Percentiles rank a stretch among this genome's conserved stretches.
Conservation (phyloP, 2,888 invertebrate genomes). For the Apantesis nais region DNA sequence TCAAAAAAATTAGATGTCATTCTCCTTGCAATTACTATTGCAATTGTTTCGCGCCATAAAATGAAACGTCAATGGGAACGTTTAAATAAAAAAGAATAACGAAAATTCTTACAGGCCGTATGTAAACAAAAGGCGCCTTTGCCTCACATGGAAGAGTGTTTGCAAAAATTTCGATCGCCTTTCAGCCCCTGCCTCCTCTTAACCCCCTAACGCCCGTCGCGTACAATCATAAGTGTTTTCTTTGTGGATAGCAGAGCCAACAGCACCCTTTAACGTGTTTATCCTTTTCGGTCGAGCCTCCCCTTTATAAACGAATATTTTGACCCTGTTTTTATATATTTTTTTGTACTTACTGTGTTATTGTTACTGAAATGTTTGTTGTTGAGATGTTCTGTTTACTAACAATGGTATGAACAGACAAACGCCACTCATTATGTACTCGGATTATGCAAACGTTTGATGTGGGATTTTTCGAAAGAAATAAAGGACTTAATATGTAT, state of each 20-base stretch:
- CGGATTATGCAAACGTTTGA: slow-evolving; percentile 9
- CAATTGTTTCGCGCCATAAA: slow-evolving; percentile 47
- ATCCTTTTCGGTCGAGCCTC: slow-evolving; percentile 76
- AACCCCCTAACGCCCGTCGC: slow-evolving; percentile 56
- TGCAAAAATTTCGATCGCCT: slow-evolving; percentile 76
- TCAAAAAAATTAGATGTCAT: slow-evolving; percentile 51
- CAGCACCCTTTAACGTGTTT: slow-evolving; percentile 82
- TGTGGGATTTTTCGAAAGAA: slow-evolving; percentile 5
- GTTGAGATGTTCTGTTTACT: slow-evolving; percentile 43
- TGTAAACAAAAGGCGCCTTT: slow-evolving; percentile 51
- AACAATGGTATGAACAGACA: slow-evolving; percentile 41
- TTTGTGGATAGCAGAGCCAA: slow-evolving; percentile 77
- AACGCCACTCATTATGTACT: slow-evolving; percentile 29
- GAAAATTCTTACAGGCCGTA: slow-evolving; percentile 48
- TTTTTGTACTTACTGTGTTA: slow-evolving; percentile 41
- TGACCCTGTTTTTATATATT: slow-evolving; percentile 64
- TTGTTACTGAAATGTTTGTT: slow-evolving; percentile 50
- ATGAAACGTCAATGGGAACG: slow-evolving; percentile 48
- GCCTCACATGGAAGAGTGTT: slow-evolving; percentile 56
- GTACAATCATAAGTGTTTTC: slow-evolving; percentile 81
- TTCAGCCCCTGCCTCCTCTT: slow-evolving; percentile 56
- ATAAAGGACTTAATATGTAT: not conserved
- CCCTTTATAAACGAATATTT: slow-evolving; percentile 71
- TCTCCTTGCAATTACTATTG: slow-evolving; percentile 45
- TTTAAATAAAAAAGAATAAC: slow-evolving; percentile 53